Evolutionary conservation across 2,113 vertebrate species (phyloP).

Genomic region (Hiodon alosoides): DNA sequence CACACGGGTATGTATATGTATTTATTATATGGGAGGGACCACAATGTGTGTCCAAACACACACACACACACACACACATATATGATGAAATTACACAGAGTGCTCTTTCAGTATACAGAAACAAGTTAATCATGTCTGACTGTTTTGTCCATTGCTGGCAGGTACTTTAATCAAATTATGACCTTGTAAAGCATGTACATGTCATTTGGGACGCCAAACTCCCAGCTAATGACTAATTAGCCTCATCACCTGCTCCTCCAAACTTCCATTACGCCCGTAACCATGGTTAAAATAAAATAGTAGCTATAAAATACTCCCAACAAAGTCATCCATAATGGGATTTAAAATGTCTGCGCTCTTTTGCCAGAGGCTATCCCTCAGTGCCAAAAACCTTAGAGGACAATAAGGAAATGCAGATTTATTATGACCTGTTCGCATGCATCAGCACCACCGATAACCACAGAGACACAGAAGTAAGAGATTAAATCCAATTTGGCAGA

Average conservation of each 20-base stretch:
- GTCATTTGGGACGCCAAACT: slow-evolving; percentile 67
- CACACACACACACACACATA: neutral
- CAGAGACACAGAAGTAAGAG: neutral
- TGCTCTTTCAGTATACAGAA: slow-evolving; percentile 30
- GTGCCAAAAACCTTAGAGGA: slow-evolving; percentile 46
- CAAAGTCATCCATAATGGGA: slow-evolving; percentile 25
- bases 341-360: slow-evolving; percentile 27
- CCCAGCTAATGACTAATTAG: slow-evolving; percentile 71
- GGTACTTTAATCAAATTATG: slow-evolving; percentile 73
- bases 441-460: neutral
- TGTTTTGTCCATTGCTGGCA: slow-evolving; percentile 58
- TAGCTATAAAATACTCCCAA: slow-evolving; percentile 41
- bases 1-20: no score
- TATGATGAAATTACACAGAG: slow-evolving; percentile 45
- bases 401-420: slow-evolving; percentile 57
- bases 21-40: neutral
- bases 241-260: slow-evolving; percentile 64
- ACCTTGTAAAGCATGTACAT: slow-evolving; percentile 71
- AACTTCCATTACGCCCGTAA: slow-evolving; percentile 61
- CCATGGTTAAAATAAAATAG: slow-evolving; percentile 61
- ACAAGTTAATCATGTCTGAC: slow-evolving; percentile 58
- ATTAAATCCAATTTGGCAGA: neutral
- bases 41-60: no score
- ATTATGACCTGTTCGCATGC: slow-evolving; percentile 32
- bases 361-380: slow-evolving; percentile 37